These are phyloP conservation scores for Cinara cedri DNA, from an alignment of 2,888 invertebrate genomes.

Conservation along the genomic window DNA sequence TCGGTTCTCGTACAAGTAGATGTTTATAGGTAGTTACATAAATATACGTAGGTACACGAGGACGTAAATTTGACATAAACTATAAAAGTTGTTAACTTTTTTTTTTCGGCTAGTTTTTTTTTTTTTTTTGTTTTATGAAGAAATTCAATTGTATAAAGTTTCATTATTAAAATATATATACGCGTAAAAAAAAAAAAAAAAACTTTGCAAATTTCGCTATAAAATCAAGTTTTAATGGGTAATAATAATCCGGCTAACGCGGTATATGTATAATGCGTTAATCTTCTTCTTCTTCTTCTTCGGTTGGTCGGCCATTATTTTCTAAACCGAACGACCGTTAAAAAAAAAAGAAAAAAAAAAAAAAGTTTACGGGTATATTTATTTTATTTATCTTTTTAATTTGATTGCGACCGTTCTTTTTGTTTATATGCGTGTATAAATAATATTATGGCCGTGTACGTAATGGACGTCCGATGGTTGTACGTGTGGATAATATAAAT, in stretches of 20 bases:
- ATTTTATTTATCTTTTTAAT: no score
- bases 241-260: not conserved
- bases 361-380: no score
- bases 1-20: not conserved
- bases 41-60: not conserved
- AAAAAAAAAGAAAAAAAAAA: not conserved
- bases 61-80: conserved; percentile 11
- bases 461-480: no score
- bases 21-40: not conserved
- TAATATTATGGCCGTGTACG: no score
- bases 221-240: conserved; percentile 10
- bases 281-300: not conserved
- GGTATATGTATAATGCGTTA: not conserved
- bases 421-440: not conserved
- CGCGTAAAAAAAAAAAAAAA: not conserved
- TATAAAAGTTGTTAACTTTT: conserved; percentile 17
- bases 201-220: not conserved
- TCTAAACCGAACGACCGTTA: not conserved
- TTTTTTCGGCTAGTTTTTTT: not conserved
- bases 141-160: conserved; percentile 39
- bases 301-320: not conserved
- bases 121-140: conserved; percentile 17
- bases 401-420: not conserved
- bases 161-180: conserved; percentile 7
- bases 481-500: no score